phyloP scores from a whole-genome alignment of 2,797 vertebrate genomes.

The Enteromius fasciolatus region DNA sequence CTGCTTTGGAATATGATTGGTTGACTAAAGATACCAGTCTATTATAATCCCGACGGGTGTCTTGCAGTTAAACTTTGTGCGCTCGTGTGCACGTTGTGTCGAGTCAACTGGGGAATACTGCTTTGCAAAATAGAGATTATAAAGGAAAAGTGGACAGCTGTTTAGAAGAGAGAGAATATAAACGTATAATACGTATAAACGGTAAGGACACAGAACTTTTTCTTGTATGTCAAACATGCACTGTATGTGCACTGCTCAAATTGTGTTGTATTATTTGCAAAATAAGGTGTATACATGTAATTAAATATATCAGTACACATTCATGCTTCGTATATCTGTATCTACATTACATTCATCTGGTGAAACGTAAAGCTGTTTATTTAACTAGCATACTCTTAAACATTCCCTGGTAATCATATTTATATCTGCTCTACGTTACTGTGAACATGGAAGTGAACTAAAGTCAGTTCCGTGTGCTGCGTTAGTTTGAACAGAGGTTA shows the following conservation, averaged over 20 bases:
- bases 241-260: not conserved
- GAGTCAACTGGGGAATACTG: not conserved
- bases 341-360: not conserved
- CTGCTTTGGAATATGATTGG: slow-evolving; percentile 44
- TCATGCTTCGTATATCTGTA: not conserved
- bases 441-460: not conserved
- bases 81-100: not conserved
- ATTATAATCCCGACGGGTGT: slow-evolving; percentile 42
- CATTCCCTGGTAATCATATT: not conserved
- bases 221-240: not conserved
- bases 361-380: not conserved
- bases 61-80: slow-evolving; percentile 41
- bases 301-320: not conserved
- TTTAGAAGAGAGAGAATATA: not conserved
- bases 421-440: not conserved
- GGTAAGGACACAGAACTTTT: slow-evolving; percentile 25
- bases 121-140: not conserved
- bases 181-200: not conserved
- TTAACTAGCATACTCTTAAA: not conserved
- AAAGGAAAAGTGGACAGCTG: not conserved
- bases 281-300: not conserved
- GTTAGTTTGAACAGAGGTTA: slow-evolving; percentile 19
- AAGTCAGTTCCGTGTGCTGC: not conserved
- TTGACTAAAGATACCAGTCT: slow-evolving; percentile 28
- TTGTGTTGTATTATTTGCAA: not conserved